Conservation (phyloP, 2,113 vertebrate genomes). For the Neogale vison region DNA sequence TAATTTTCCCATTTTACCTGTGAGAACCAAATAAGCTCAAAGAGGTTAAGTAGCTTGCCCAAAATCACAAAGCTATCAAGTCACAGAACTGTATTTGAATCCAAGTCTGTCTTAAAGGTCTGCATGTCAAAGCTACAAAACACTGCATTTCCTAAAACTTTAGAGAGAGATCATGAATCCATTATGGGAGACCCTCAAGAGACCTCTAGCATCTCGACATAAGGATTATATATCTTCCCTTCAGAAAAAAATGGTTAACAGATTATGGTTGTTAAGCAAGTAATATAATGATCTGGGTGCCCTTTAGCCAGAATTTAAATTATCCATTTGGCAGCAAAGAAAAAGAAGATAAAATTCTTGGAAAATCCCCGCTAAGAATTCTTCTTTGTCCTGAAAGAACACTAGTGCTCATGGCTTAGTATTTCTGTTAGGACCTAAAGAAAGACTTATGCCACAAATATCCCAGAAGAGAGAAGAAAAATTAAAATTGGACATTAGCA, state of each 20-base stretch:
- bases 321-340: neutral
- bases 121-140: neutral
- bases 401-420: neutral
- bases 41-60: neutral
- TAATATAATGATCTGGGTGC: neutral
- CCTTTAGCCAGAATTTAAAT: constrained; percentile 15
- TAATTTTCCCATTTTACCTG: neutral
- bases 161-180: neutral
- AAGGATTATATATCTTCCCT: neutral
- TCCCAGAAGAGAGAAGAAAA: neutral
- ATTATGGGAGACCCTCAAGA: neutral
- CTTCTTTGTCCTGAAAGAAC: neutral
- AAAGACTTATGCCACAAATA: neutral
- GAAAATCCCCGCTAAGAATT: neutral
- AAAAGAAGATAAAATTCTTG: neutral
- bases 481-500: neutral
- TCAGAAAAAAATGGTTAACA: neutral
- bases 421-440: neutral
- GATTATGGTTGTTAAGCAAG: neutral
- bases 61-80: neutral
- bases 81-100: neutral
- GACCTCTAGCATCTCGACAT: neutral
- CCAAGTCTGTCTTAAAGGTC: neutral
- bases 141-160: neutral
- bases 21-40: neutral